Evolutionary conservation across 2,113 vertebrate species (phyloP).

Genomic region (Antechinus flavipes): DNA sequence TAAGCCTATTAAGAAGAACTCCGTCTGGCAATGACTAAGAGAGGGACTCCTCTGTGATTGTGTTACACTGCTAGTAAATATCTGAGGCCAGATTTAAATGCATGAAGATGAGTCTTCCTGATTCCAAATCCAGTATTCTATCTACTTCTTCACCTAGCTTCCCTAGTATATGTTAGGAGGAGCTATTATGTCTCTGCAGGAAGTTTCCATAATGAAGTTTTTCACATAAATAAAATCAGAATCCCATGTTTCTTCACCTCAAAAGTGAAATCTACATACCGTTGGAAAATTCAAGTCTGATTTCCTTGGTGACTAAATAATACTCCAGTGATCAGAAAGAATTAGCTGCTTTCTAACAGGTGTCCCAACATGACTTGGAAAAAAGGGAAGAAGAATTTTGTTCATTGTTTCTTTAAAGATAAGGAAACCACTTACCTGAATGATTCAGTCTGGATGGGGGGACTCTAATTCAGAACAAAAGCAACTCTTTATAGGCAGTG

Average conservation of each 20-base stretch:
- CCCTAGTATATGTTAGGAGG: neutral
- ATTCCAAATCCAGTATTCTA: neutral
- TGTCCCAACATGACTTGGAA: neutral
- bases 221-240: neutral
- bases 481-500: neutral
- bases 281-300: neutral
- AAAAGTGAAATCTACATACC: neutral
- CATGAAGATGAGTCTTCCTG: neutral
- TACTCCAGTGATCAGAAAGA: neutral
- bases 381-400: neutral
- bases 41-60: too few relatives aligned
- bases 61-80: too few relatives aligned
- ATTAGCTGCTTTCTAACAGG: neutral
- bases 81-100: neutral
- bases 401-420: neutral
- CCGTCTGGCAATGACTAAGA: too few relatives aligned
- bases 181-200: neutral
- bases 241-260: neutral
- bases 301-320: neutral
- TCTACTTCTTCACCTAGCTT: neutral
- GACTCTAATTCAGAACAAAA: constrained; percentile 25
- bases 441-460: constrained; percentile 22
- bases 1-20: too few relatives aligned
- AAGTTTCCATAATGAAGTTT: neutral
- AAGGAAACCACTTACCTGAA: neutral